Percentiles rank a stretch among this genome's conserved stretches.
phyloP scores from a whole-genome alignment of 1,140 invertebrate genomes.

The Drosophila bifasciata region DNA sequence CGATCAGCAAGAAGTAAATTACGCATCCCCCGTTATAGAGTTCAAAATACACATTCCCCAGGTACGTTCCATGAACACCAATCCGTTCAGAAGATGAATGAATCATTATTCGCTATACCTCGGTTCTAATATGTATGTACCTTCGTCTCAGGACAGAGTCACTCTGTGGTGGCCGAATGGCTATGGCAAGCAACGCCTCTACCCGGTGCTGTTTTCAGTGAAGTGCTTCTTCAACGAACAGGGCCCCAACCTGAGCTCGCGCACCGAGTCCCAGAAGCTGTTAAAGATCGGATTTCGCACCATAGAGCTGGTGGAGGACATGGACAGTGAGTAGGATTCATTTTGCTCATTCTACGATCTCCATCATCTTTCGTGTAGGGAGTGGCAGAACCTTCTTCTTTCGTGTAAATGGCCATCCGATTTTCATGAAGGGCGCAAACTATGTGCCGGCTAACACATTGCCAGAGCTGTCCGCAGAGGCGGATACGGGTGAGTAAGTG shows the following conservation, averaged over 20 bases:
- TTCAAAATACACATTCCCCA: conserved; percentile 68
- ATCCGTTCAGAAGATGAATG: not conserved
- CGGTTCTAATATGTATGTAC: too few species aligned
- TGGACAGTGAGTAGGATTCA: conserved; percentile 83
- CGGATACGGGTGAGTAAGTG: conserved; percentile 33
- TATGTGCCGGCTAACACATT: conserved; percentile 96
- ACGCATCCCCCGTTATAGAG: conserved; percentile 38
- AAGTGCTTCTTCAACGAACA: conserved; percentile 45
- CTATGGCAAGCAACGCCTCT: conserved; percentile 92
- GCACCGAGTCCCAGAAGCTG: conserved; percentile 80
- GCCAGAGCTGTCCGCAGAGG: conserved; percentile 86
- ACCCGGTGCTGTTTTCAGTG: conserved; percentile 87
- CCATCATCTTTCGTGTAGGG: conserved; percentile 30
- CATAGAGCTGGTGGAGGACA: conserved; percentile 90
- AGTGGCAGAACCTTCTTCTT: conserved; percentile 93
- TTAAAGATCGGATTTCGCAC: conserved; percentile 93
- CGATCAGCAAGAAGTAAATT: conserved; percentile 26
- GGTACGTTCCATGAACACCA: conserved; percentile 20
- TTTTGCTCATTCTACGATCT: not conserved
- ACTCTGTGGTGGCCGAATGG: conserved; percentile 97
- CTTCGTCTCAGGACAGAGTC: conserved; percentile 43
- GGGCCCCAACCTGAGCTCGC: conserved; percentile 22
- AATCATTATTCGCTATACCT: not conserved
- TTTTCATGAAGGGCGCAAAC: conserved; percentile 98
- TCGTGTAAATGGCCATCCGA: conserved; percentile 92